Conservation (phyloP, 1,140 invertebrate species). For the Leptinotarsa texana region DNA sequence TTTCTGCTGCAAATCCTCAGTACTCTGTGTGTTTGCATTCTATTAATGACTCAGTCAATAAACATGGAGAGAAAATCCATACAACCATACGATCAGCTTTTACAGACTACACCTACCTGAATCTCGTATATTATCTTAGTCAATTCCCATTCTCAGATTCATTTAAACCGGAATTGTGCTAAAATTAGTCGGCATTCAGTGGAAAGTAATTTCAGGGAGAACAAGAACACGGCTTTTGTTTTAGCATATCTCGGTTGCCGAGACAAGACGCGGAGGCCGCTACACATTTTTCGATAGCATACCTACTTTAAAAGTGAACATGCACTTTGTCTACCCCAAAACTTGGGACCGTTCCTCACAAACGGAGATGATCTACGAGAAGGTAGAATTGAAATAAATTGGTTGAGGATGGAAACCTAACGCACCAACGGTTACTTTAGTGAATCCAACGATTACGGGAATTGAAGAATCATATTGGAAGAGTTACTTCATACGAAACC, state of each 20-base stretch:
- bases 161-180: constrained; percentile 2
- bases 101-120: not conserved
- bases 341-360: not conserved
- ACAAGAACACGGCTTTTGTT: constrained; percentile 5
- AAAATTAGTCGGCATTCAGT: constrained; percentile 3
- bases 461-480: too few species aligned
- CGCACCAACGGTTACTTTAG: not conserved
- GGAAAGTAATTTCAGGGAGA: not conserved
- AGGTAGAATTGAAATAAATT: constrained; percentile 9
- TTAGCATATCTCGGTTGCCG: not conserved
- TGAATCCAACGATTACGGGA: too few species aligned
- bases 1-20: too few species aligned
- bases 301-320: constrained; percentile 1
- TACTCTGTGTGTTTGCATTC: too few species aligned
- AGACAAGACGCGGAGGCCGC: not conserved
- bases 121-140: not conserved
- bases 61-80: too few species aligned
- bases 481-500: too few species aligned
- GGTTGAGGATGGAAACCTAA: not conserved
- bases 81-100: not conserved
- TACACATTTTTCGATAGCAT: not conserved
- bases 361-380: not conserved
- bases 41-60: too few species aligned
- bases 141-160: not conserved
- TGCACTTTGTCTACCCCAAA: constrained; percentile 2